These are phyloP conservation scores for Caenorhabditis remanei DNA, from an alignment of 1,140 invertebrate genomes.

Conservation along the genomic window DNA sequence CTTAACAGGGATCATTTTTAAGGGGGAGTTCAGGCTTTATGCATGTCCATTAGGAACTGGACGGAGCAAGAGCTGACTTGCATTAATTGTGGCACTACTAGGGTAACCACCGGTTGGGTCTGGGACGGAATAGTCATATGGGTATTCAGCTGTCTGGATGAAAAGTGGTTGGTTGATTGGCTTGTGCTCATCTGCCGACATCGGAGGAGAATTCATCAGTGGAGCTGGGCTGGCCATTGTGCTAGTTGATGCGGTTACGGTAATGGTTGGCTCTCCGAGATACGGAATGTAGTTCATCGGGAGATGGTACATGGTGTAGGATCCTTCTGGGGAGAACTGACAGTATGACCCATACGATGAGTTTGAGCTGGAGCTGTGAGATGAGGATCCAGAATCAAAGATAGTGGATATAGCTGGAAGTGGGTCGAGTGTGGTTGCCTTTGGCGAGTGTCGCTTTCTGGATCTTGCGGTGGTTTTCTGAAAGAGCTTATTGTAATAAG, in stretches of 20 bases:
- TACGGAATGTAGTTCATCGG: constrained; percentile 23
- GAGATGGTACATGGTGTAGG: constrained; percentile 18
- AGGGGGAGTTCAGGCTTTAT: not conserved
- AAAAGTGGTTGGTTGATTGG: constrained; percentile 26
- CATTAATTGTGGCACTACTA: constrained; percentile 38
- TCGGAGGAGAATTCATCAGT: not conserved
- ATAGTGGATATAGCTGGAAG: constrained; percentile 16
- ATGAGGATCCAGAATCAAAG: constrained; percentile 42
- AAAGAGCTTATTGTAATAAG: not conserved
- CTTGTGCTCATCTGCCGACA: constrained; percentile 16
- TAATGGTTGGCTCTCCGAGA: not conserved
- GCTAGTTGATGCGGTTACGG: not conserved
- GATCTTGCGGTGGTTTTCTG: not conserved
- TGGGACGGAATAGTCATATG: constrained; percentile 10
- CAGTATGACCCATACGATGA: constrained; percentile 24
- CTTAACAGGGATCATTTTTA: constrained; percentile 10
- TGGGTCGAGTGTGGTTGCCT: not conserved
- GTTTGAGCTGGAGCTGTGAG: constrained; percentile 41
- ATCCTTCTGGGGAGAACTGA: constrained; percentile 22
- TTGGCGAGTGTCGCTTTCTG: constrained; percentile 18
- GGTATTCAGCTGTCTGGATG: constrained; percentile 25
- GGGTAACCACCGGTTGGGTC: constrained; percentile 43
- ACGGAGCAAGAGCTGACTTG: constrained; percentile 37
- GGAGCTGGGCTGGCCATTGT: not conserved
- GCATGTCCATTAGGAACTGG: not conserved